Conservation (phyloP, 2,888 invertebrate genomes). For the Ornithoptera priamus region DNA sequence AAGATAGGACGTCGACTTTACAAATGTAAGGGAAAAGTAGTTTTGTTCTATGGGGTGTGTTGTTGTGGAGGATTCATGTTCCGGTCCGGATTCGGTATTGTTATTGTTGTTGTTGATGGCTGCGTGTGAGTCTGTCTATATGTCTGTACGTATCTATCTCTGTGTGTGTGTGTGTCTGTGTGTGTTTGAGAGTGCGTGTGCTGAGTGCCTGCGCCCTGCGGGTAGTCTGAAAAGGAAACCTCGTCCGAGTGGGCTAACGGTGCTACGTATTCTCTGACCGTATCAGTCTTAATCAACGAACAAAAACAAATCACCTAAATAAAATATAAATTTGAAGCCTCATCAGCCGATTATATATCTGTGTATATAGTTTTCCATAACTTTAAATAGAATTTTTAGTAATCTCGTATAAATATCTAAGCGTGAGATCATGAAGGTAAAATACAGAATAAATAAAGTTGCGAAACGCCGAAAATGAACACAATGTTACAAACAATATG, state of each 20-base stretch:
- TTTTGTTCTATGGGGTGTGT: conserved; percentile 38
- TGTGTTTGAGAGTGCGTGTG: conserved; percentile 24
- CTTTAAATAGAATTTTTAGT: conserved; percentile 65
- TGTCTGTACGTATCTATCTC: conserved; percentile 33
- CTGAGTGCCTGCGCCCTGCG: conserved; percentile 61
- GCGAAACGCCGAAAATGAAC: conserved; percentile 75
- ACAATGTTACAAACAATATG: conserved; percentile 76
- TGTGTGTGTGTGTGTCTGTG: no score
- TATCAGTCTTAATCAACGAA: conserved; percentile 72
- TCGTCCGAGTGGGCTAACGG: conserved; percentile 52
- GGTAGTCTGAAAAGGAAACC: conserved; percentile 48
- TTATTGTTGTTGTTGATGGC: conserved; percentile 31
- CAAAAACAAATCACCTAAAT: conserved; percentile 60
- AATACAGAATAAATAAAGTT: conserved; percentile 75
- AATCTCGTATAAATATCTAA: conserved; percentile 80
- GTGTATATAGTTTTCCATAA: conserved; percentile 61
- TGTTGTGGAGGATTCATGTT: conserved; percentile 39
- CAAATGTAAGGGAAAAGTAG: conserved; percentile 34
- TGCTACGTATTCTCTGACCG: conserved; percentile 61
- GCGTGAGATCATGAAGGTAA: conserved; percentile 78
- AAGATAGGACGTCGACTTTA: conserved; percentile 38
- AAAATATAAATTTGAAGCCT: conserved; percentile 73
- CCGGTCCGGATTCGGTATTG: conserved; percentile 13
- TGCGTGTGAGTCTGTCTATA: conserved; percentile 23
- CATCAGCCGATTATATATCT: conserved; percentile 76